These are phyloP conservation scores for Drosophila subpulchrella DNA, from an alignment of 1,140 invertebrate genomes.

Conservation along the genomic window DNA sequence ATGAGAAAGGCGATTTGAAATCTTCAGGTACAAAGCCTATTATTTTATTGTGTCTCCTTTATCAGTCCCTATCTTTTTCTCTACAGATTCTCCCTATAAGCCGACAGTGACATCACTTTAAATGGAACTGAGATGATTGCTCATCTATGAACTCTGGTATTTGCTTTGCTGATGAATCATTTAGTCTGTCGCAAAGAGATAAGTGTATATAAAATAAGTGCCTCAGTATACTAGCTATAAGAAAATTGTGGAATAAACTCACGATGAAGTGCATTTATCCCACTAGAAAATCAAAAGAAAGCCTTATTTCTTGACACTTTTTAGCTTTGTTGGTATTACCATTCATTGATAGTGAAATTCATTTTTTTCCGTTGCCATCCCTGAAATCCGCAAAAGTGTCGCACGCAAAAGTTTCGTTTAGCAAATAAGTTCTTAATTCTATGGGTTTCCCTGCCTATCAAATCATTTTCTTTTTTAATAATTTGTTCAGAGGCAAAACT, in stretches of 20 bases:
- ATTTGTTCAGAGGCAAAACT: neutral
- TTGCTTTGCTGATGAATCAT: conserved; percentile 18
- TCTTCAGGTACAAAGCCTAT: conserved; percentile 28
- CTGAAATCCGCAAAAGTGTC: neutral
- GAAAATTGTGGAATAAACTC: conserved; percentile 27
- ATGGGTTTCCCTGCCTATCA: neutral
- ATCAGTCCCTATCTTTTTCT: neutral
- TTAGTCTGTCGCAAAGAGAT: conserved; percentile 7
- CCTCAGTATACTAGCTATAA: conserved; percentile 7
- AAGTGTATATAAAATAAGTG: conserved; percentile 10
- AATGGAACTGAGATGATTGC: conserved; percentile 9
- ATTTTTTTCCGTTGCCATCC: neutral
- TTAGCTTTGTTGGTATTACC: neutral
- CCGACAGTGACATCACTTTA: conserved; percentile 72
- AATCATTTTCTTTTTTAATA: neutral
- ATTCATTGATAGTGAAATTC: neutral
- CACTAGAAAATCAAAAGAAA: neutral
- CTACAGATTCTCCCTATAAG: conserved; percentile 62
- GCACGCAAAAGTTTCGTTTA: neutral
- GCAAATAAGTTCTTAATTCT: neutral
- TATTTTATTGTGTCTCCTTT: neutral
- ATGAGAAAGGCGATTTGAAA: conserved; percentile 71
- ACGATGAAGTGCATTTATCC: neutral
- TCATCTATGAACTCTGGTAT: conserved; percentile 19
- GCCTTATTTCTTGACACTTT: too few relatives aligned